These are phyloP conservation scores for Coccyzus lansbergi DNA, from an alignment of 2,797 vertebrate genomes.

Conservation along the genomic window DNA sequence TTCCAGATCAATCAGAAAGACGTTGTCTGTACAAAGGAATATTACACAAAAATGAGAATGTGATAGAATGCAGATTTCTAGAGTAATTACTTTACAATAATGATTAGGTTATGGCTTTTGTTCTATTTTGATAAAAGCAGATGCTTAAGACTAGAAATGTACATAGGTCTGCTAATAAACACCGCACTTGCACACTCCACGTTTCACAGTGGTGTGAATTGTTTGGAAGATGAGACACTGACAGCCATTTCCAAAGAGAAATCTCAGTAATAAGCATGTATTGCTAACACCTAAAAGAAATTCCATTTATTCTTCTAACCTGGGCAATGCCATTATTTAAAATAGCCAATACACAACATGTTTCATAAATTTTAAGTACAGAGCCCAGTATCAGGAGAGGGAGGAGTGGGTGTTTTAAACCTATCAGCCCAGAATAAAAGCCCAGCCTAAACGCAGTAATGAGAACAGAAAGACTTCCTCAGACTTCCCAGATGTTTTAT, in stretches of 20 bases:
- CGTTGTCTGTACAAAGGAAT: not conserved
- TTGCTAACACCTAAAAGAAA: not conserved
- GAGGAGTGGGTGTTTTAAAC: not conserved
- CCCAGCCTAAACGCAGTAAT: not conserved
- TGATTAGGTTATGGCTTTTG: not conserved
- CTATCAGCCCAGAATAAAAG: not conserved
- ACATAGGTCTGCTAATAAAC: not conserved
- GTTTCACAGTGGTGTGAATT: not conserved
- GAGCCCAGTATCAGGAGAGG: not conserved
- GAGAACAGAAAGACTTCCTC: not conserved
- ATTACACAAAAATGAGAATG: not conserved
- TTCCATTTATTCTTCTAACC: not conserved
- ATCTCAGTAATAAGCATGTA: not conserved
- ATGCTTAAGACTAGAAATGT: not conserved
- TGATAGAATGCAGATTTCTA: not conserved
- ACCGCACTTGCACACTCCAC: not conserved
- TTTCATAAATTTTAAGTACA: not conserved
- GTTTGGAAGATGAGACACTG: not conserved
- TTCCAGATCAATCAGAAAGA: not conserved
- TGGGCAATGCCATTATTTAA: not conserved
- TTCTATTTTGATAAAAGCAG: not conserved
- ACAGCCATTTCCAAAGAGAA: not conserved
- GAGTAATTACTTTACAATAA: not conserved
- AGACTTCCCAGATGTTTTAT: not conserved
- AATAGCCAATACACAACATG: not conserved